phyloP scores from a whole-genome alignment of 2,888 invertebrate species.

The Caenorhabditis sp. region DNA sequence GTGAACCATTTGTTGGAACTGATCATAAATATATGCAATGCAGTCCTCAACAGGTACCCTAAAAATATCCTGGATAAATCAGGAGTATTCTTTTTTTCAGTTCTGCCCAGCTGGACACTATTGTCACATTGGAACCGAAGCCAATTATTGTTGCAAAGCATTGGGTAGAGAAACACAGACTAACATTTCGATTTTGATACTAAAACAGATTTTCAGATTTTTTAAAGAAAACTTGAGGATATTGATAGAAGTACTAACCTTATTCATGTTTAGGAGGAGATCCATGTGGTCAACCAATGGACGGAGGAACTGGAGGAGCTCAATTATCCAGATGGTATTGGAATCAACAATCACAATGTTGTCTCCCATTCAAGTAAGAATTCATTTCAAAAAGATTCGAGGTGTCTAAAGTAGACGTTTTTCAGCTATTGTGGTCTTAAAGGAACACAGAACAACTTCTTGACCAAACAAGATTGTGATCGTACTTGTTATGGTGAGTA shows the following conservation, averaged over 20 bases:
- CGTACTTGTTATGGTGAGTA: conserved; percentile 66
- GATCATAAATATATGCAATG: conserved; percentile 51
- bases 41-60: conserved; percentile 42
- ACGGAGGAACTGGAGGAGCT: conserved; percentile 61
- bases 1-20: conserved; percentile 50
- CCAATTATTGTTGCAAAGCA: conserved; percentile 62
- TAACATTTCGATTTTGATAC: too few relatives aligned
- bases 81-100: conserved; percentile 16
- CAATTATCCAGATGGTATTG: conserved; percentile 58
- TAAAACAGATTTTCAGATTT: too few relatives aligned
- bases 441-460: conserved; percentile 70
- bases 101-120: conserved; percentile 61
- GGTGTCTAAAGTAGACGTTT: conserved; percentile 20
- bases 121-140: conserved; percentile 64
- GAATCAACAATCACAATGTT: conserved; percentile 50
- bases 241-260: too few relatives aligned
- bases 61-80: conserved; percentile 8
- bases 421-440: conserved; percentile 63
- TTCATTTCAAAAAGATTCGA: neutral
- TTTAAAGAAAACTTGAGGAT: conserved; percentile 2
- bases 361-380: conserved; percentile 48
- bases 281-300: conserved; percentile 67
- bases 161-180: conserved; percentile 39
- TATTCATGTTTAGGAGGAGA: conserved; percentile 59
- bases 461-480: conserved; percentile 65